Conservation (phyloP, 1,140 invertebrate genomes). For the Drosophila varians region DNA sequence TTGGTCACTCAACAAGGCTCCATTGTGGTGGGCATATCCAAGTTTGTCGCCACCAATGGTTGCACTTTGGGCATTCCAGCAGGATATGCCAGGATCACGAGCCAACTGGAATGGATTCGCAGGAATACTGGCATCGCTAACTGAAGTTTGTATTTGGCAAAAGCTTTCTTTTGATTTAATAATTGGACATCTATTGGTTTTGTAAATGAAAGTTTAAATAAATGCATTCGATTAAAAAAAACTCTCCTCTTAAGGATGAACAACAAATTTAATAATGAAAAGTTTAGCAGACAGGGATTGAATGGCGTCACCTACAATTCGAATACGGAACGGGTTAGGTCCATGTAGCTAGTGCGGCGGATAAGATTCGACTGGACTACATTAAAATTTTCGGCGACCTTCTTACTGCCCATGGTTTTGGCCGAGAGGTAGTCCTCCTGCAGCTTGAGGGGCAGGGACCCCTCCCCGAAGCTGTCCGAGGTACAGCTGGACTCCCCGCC, state of each 20-base stretch:
- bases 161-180: background rate
- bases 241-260: background rate
- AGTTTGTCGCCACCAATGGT: conserved; percentile 35
- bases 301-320: conserved; percentile 40
- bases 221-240: background rate
- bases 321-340: conserved; percentile 46
- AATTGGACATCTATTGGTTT: background rate
- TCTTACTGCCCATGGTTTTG: conserved; percentile 23
- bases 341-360: conserved; percentile 53
- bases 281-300: no score
- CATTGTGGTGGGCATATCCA: conserved; percentile 44
- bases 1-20: conserved; percentile 32
- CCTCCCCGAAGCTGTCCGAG: conserved; percentile 20
- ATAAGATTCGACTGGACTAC: conserved; percentile 67
- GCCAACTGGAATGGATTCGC: conserved; percentile 47
- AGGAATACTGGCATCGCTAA: conserved; percentile 39
- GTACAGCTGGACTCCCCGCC: conserved; percentile 17
- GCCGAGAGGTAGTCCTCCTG: conserved; percentile 21
- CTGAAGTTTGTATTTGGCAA: conserved; percentile 10
- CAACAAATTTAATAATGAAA: conserved; percentile 5
- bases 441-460: conserved; percentile 11
- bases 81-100: conserved; percentile 51
- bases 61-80: conserved; percentile 52
- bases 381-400: conserved; percentile 14
- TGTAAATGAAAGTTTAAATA: background rate